phyloP scores from a whole-genome alignment of 2,888 invertebrate species.

The Tigriopus californicus region DNA sequence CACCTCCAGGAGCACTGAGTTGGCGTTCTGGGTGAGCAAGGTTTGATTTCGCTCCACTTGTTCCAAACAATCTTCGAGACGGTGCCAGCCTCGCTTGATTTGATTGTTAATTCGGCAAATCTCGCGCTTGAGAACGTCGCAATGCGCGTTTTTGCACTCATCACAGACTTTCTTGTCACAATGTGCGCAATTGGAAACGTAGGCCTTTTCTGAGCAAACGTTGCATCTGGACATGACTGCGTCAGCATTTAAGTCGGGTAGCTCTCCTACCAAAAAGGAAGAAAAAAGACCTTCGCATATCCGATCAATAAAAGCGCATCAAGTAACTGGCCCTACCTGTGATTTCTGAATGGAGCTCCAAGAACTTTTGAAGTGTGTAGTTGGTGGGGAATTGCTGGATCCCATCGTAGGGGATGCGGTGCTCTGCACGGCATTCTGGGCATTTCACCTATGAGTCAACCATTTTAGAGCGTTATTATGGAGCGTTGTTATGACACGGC shows the following conservation, averaged over 20 bases:
- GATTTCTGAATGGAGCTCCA: conserved; percentile 81
- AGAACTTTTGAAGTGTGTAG: conserved; percentile 79
- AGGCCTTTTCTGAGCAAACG: conserved; percentile 79
- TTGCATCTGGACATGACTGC: conserved; percentile 83
- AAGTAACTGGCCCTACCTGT: conserved; percentile 20
- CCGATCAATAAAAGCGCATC: conserved; percentile 18
- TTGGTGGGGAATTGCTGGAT: conserved; percentile 87
- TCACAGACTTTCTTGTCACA: conserved; percentile 94
- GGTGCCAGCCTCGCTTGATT: conserved; percentile 64
- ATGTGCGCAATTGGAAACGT: conserved; percentile 71
- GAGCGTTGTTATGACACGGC: too few relatives aligned
- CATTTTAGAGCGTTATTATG: not conserved
- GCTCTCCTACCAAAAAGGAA: conserved; percentile 38
- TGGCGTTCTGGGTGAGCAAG: conserved; percentile 70
- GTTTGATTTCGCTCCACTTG: conserved; percentile 67
- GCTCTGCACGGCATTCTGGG: conserved; percentile 93
- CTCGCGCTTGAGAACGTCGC: conserved; percentile 83
- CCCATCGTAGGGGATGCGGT: conserved; percentile 85
- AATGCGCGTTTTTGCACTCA: conserved; percentile 81
- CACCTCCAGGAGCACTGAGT: conserved; percentile 76
- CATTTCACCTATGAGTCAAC: conserved; percentile 57
- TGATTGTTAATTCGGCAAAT: conserved; percentile 72
- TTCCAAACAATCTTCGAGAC: conserved; percentile 64
- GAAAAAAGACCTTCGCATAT: conserved; percentile 16
- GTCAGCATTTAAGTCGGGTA: conserved; percentile 74